Percentiles rank a stretch among this genome's conserved stretches.
phyloP scores from a whole-genome alignment of 1,140 invertebrate genomes.

The Lanistes nyassanus region DNA sequence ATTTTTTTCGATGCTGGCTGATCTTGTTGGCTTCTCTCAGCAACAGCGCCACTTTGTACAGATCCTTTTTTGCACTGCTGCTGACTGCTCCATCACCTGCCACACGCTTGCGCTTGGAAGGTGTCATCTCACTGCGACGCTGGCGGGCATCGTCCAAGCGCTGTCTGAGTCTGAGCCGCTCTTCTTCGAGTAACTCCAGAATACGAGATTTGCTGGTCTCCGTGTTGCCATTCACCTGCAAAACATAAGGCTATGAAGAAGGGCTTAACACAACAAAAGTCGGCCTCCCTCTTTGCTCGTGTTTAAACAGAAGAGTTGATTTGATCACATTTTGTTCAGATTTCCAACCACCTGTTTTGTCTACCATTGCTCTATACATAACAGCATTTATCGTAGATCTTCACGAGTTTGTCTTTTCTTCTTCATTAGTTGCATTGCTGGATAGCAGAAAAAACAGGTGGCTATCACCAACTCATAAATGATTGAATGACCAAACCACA shows the following conservation, averaged over 20 bases:
- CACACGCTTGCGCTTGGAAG: slow-evolving; percentile 21
- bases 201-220: slow-evolving; percentile 35
- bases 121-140: slow-evolving; percentile 41
- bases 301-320: too few species aligned
- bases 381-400: too few species aligned
- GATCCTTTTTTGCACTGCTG: slow-evolving; percentile 34
- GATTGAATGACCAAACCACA: too few species aligned
- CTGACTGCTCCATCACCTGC: neutral
- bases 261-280: too few species aligned
- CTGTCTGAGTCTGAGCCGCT: slow-evolving; percentile 39
- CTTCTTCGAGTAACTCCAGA: slow-evolving; percentile 44
- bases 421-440: too few species aligned
- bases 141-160: slow-evolving; percentile 52
- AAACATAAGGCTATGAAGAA: neutral
- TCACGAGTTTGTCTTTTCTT: too few species aligned
- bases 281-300: too few species aligned
- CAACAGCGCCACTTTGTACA: slow-evolving; percentile 56
- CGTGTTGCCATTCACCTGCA: slow-evolving; percentile 26
- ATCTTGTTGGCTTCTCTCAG: slow-evolving; percentile 65
- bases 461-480: too few species aligned
- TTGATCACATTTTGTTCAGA: too few species aligned
- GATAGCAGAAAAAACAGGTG: too few species aligned
- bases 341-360: too few species aligned
- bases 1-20: slow-evolving; percentile 58
- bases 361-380: too few species aligned